Evolutionary conservation across 2,888 invertebrate genomes (phyloP), one percentile per base, ranked within the genome.

Genomic region (Lasioglossum pauxillum): DNA sequence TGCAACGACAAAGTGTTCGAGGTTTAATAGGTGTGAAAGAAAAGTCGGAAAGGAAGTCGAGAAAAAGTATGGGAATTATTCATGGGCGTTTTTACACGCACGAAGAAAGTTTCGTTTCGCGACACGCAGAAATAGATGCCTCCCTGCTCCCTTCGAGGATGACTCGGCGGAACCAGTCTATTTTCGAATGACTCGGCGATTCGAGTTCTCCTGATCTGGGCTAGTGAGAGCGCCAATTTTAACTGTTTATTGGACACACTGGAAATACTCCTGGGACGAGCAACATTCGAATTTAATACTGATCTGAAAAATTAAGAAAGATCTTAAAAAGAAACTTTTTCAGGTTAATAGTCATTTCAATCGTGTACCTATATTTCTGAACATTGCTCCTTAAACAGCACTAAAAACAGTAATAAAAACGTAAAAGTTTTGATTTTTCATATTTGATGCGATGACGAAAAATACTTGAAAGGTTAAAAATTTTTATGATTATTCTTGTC

Each of bases 181-280:
- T 93, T 92, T 91, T 90, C 87, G 87, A 91, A 89, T 93, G 92
- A 93, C 90, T 89, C 60, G 84, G 91, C 92, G 88, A 46, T 89
- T 91, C 80, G 71, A 73, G 72, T 53, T 80, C 83, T 82, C 83
- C 84, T 64, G 83, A 85, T 82, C 85, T 84, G 76, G 82, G 81
- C 82, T 86, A 83, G 85, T 44, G 81, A 83, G 87, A 81, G 73
- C 78, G 79, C 69, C 86, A 90, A 83, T 91, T 85, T 85, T 75
- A 85, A 82, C 85, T 75, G 79, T 80, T 84, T 78, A 80, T 74
- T 53, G 60, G 46, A 73, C 75, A 83, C 77, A 35, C 27, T 60
- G 60, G 27, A 27, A 14, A 27, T 60, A 2, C 60, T 1, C 27
- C 16, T 3, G 60, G 27, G 14, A 14, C 27, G 27, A 60, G 27